phyloP scores from a whole-genome alignment of 2,888 invertebrate species.

The Craniophora ligustri region DNA sequence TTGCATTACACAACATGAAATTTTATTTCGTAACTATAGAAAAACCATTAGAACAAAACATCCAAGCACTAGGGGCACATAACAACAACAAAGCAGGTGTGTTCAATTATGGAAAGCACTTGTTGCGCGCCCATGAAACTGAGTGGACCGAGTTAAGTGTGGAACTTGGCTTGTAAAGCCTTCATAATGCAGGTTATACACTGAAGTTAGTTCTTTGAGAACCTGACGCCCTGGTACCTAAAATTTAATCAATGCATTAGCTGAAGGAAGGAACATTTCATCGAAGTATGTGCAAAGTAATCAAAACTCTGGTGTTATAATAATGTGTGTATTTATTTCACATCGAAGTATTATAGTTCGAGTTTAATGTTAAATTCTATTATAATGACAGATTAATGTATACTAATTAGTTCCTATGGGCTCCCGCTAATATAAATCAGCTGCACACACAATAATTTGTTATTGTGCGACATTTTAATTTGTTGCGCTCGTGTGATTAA shows the following conservation, averaged over 20 bases:
- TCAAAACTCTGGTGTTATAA: no score
- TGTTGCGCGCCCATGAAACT: slow-evolving; percentile 72
- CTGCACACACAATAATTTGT: not conserved
- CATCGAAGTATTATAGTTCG: no score
- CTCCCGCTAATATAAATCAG: slow-evolving; percentile 2
- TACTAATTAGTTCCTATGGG: not conserved
- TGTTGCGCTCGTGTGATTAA: slow-evolving; percentile 2
- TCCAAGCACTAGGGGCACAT: slow-evolving; percentile 59
- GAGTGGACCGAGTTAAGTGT: slow-evolving; percentile 72
- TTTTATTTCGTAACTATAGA: slow-evolving; percentile 14
- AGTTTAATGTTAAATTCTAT: not conserved
- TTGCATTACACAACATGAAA: not conserved
- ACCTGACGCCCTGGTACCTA: slow-evolving; percentile 63
- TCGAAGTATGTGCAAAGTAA: slow-evolving; percentile 7
- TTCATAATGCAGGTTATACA: slow-evolving; percentile 71
- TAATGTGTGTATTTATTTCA: no score
- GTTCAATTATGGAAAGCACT: slow-evolving; percentile 78
- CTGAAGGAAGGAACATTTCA: slow-evolving; percentile 14
- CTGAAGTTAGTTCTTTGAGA: slow-evolving; percentile 65
- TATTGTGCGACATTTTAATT: slow-evolving; percentile 11
- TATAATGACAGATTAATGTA: not conserved
- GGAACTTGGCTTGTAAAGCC: slow-evolving; percentile 73
- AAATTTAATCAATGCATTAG: slow-evolving; percentile 53
- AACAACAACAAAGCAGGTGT: slow-evolving; percentile 64
- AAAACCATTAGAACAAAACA: slow-evolving; percentile 49